Conservation (phyloP, 1,140 invertebrate genomes). For the Calliopsis andreniformis region DNA sequence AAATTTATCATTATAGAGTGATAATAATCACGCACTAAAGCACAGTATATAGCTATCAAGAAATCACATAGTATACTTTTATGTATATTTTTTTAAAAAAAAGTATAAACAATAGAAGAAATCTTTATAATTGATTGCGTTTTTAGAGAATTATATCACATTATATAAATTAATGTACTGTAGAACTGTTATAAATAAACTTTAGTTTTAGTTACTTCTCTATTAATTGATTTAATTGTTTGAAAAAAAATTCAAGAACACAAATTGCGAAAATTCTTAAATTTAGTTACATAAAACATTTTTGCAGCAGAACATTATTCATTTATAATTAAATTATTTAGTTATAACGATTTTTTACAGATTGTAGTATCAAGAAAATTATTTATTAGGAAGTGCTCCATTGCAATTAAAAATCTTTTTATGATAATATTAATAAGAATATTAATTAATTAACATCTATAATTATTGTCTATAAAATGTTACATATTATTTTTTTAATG, state of each 20-base stretch:
- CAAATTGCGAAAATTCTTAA: constrained; percentile 11
- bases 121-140: not conserved
- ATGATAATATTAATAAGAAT: constrained; percentile 20
- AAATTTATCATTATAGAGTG: too few species aligned
- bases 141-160: constrained; percentile 10
- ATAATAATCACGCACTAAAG: too few species aligned
- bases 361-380: constrained; percentile 22
- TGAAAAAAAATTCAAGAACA: not conserved
- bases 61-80: not conserved
- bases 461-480: constrained; percentile 25
- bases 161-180: not conserved
- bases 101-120: not conserved
- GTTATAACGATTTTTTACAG: not conserved
- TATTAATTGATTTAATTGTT: too few species aligned
- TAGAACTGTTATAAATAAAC: not conserved
- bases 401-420: constrained; percentile 18
- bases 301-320: not conserved
- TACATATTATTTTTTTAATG: constrained; percentile 53
- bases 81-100: not conserved
- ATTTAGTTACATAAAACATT: constrained; percentile 5
- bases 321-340: constrained; percentile 4
- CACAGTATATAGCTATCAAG: too few species aligned
- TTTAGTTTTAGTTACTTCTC: constrained; percentile 11
- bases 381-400: constrained; percentile 12
- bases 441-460: constrained; percentile 21